A percentile compares a stretch with the other conserved stretches of the same genome.
Evolutionary conservation across 2,888 invertebrate species (phyloP).

Genomic region (Thera britannica): DNA sequence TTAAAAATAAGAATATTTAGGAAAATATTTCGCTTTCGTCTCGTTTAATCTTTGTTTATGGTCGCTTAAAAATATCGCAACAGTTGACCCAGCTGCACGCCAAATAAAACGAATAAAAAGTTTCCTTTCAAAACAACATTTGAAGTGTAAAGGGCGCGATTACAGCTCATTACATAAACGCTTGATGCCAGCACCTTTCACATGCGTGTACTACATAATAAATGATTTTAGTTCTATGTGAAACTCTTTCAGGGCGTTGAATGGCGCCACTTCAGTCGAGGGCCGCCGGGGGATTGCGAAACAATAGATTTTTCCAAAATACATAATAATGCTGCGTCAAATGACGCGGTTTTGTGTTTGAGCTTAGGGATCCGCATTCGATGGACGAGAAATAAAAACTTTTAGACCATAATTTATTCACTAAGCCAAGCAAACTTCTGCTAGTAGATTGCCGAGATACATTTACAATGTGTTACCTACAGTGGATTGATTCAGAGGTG

Average conservation of each 20-base stretch:
- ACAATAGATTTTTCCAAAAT: constrained; percentile 83
- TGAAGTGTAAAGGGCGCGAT: constrained; percentile 41
- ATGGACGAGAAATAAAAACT: constrained; percentile 8
- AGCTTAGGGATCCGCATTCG: constrained; percentile 67
- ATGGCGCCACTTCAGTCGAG: constrained; percentile 68
- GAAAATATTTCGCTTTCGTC: too few relatives aligned
- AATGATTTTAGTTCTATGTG: constrained; percentile 57
- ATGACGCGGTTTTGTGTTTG: constrained; percentile 70
- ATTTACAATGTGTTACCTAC: too few relatives aligned
- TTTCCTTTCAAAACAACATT: constrained; percentile 37
- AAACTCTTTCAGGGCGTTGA: constrained; percentile 58
- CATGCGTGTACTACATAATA: constrained; percentile 57
- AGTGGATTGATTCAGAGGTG: too few relatives aligned
- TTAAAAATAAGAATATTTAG: too few relatives aligned
- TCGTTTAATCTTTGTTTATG: neutral
- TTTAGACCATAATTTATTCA: neutral
- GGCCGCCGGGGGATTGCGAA: constrained; percentile 77
- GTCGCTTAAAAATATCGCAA: neutral
- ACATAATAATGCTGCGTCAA: constrained; percentile 83
- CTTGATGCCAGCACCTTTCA: constrained; percentile 67
- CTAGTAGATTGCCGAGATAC: neutral
- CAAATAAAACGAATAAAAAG: constrained; percentile 24
- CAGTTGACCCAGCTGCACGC: constrained; percentile 26
- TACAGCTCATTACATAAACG: constrained; percentile 67
- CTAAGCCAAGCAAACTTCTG: neutral